phyloP scores from a whole-genome alignment of 2,113 vertebrate species.

The Serilophus lunatus region DNA sequence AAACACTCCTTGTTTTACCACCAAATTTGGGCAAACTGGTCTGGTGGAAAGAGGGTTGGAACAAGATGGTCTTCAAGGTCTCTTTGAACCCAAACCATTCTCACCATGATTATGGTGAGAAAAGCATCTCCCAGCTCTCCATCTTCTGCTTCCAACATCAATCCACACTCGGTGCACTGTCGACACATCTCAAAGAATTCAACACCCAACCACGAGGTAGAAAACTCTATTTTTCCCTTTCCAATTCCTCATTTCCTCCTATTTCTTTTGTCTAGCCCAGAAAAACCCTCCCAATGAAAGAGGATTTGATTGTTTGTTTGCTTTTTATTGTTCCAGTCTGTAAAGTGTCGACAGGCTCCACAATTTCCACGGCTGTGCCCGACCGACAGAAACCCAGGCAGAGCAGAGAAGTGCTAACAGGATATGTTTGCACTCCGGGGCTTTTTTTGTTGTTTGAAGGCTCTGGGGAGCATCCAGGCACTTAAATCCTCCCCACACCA shows the following conservation, averaged over 20 bases:
- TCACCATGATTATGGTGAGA: neutral
- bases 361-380: neutral
- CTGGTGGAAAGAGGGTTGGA: neutral
- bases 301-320: slow-evolving; percentile 6
- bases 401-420: slow-evolving; percentile 24
- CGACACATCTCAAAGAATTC: neutral
- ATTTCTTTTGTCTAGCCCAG: neutral
- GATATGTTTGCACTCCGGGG: neutral
- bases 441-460: neutral
- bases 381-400: neutral
- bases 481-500: neutral
- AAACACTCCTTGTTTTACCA: neutral
- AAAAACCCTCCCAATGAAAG: neutral
- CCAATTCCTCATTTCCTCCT: neutral
- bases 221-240: neutral
- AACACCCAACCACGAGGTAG: neutral
- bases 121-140: neutral
- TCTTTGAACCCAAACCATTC: neutral
- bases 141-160: neutral
- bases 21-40: neutral
- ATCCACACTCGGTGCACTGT: rapidly evolving
- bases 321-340: neutral
- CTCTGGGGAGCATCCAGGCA: neutral
- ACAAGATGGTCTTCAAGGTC: neutral
- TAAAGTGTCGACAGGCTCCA: slow-evolving; percentile 1